Conservation (phyloP, 2,888 invertebrate species). For the Hetaerina titia region DNA sequence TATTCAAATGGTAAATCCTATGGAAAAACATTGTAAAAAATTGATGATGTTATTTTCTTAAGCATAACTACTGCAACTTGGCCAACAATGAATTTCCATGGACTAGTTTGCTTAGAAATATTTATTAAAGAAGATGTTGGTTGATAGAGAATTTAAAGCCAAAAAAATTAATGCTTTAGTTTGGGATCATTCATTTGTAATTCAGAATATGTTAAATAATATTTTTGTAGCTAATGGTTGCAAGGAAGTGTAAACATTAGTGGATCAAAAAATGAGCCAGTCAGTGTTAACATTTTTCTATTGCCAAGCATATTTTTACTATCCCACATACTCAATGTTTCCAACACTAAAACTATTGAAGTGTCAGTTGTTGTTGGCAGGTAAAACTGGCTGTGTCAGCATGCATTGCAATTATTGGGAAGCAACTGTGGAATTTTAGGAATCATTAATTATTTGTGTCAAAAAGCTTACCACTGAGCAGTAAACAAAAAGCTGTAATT, state of each 20-base stretch:
- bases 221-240: constrained; percentile 57
- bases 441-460: constrained; percentile 1
- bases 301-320: constrained; percentile 35
- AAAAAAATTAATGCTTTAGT: constrained; percentile 32
- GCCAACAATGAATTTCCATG: neutral
- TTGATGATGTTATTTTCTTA: constrained; percentile 57
- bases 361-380: constrained; percentile 12
- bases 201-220: constrained; percentile 35
- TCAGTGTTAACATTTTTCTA: constrained; percentile 40
- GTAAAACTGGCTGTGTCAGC: constrained; percentile 12
- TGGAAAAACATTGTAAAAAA: constrained; percentile 15
- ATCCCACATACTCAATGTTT: constrained; percentile 43
- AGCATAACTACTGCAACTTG: constrained; percentile 24
- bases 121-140: neutral
- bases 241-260: neutral
- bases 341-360: constrained; percentile 23
- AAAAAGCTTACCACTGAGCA: neutral
- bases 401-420: neutral
- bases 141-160: neutral
- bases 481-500: neutral
- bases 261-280: constrained; percentile 3
- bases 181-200: constrained; percentile 37
- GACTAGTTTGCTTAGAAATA: constrained; percentile 4
- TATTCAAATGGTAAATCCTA: constrained; percentile 29
- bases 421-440: constrained; percentile 16